Base-by-base conservation (phyloP, 2,888 invertebrate species). In the Drosophila multiciliata region DNA sequence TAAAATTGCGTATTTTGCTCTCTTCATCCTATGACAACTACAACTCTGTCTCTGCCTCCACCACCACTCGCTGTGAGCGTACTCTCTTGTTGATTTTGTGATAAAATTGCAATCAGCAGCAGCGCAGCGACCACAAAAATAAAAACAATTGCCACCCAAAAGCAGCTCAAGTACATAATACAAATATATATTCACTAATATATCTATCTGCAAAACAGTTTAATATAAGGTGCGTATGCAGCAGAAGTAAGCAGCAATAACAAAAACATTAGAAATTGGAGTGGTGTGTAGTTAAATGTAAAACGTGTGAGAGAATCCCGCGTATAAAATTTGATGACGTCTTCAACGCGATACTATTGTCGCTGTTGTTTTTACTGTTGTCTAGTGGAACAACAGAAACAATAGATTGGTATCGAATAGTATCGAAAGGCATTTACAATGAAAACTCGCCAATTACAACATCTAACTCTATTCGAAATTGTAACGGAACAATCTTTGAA, bases 1-100 rank as follows among this genome's bases (percentile, higher is more conserved):
- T 85, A 90, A 85, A 84, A 85, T 90, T 85, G 70, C 87, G 87
- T 80, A 88, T 85, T 85, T 88, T 89, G 81, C 74, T 73, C 86
- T 90, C 84, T 87, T 64, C 61, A 75, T 66, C 60, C 73, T 70
- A 45, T 20, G 15, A 45, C 45, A 45, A 45, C 45, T 45, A 72
- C 62, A 74, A 78, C 68, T 75, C 67, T 66, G 58, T 75, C 61
- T 72, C 55, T 78, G 54, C 45, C 52, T 32, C 38, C 62, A 42
- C 50, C 50, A 29, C 29, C 60, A 65, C 45, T 77, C 75, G 65
- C 67, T 55, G 64, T 54, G 60, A 66, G 80, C 77, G 77, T 52
- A 55, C 65, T 73, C 78, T 81, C 75, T 85, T 89, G 88, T 90
- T 85, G 89, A 84, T 84, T 85, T 89, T 85, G 90, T 85, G 90